Conservation (phyloP, 2,113 vertebrate species). For the Sebastes schlegelii region DNA sequence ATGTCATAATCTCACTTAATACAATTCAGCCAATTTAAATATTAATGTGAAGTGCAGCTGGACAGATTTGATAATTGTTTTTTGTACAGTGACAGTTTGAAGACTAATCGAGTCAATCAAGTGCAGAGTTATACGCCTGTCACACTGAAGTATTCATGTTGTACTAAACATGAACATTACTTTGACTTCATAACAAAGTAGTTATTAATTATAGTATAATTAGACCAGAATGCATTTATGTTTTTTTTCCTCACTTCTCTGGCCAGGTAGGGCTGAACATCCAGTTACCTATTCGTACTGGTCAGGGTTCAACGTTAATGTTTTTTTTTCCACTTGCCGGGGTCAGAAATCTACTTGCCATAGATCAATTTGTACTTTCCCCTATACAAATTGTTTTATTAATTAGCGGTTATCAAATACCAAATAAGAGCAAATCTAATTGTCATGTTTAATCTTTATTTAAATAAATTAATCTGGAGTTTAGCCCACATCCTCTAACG, state of each 20-base stretch:
- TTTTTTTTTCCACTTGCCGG: no score
- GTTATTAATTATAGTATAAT: neutral
- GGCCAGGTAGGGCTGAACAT: neutral
- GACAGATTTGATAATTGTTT: neutral
- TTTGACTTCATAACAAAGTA: neutral
- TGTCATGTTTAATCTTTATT: no score
- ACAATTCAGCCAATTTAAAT: slow-evolving; percentile 21
- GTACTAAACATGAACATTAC: neutral
- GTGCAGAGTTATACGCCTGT: neutral
- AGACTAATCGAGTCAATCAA: neutral
- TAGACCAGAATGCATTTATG: neutral
- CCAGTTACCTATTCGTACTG: neutral
- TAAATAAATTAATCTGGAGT: no score
- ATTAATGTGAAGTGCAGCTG: slow-evolving; percentile 26
- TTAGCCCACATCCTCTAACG: no score
- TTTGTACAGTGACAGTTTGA: neutral
- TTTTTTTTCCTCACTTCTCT: neutral
- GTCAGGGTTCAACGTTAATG: no score
- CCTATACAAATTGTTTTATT: no score
- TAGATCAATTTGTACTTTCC: no score
- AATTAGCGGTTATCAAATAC: no score
- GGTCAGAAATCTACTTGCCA: no score
- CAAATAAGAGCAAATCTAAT: no score
- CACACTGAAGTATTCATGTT: neutral
- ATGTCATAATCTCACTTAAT: slow-evolving; percentile 27